Percentiles rank a stretch among this genome's conserved stretches.
phyloP scores from a whole-genome alignment of 1,140 invertebrate species.

The Heliconius congener region DNA sequence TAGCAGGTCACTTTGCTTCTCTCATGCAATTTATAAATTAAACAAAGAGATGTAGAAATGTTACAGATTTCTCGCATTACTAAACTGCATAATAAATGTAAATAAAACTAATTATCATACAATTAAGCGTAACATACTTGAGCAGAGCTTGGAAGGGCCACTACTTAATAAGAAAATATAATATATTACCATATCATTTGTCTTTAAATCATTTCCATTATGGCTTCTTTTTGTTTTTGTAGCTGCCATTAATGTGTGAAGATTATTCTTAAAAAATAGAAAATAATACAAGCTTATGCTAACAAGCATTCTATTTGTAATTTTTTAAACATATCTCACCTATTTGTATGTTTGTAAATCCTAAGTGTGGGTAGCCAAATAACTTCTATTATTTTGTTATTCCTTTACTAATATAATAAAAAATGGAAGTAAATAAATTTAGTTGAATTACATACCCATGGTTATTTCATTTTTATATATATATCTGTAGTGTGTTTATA shows the following conservation, averaged over 20 bases:
- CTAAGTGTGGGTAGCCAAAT: background rate
- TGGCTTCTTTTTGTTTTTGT: conserved; percentile 1
- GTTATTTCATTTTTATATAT: background rate
- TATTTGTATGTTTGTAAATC: background rate
- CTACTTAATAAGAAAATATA: conserved; percentile 2
- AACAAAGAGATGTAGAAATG: background rate
- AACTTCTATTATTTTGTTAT: background rate
- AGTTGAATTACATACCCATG: background rate
- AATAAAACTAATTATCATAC: conserved; percentile 8
- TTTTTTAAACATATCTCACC: background rate
- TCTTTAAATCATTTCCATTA: conserved; percentile 2
- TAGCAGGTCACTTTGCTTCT: background rate
- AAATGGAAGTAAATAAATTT: background rate
- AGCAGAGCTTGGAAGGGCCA: background rate
- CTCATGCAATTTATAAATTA: background rate
- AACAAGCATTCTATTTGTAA: background rate
- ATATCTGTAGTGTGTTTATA: background rate
- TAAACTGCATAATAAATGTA: conserved; percentile 8
- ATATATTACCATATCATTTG: conserved; percentile 9
- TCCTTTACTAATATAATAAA: background rate
- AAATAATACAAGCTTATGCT: conserved; percentile 1
- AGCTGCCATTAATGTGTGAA: background rate
- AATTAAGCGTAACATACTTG: conserved; percentile 2
- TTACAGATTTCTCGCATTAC: background rate
- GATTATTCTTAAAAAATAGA: conserved; percentile 3